Evolutionary conservation across 1,140 invertebrate species (phyloP).

Genomic region (Scaptomyza graminum): DNA sequence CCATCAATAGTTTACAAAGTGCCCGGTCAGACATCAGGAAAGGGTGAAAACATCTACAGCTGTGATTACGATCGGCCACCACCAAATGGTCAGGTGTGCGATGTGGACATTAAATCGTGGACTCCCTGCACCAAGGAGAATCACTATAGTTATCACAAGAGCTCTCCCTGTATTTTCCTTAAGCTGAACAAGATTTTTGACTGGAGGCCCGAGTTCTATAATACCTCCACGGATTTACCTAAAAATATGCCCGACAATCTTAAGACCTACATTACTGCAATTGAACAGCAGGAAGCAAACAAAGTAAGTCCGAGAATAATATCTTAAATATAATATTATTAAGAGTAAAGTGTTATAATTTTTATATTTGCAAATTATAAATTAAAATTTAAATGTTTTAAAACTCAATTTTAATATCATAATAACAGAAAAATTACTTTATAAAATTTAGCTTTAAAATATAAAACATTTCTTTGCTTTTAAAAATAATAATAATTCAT

Average conservation of each 20-base stretch:
- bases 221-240: conserved; percentile 86
- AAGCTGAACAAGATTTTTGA: conserved; percentile 93
- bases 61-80: conserved; percentile 87
- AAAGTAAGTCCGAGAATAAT: conserved; percentile 52
- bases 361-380: too few relatives aligned
- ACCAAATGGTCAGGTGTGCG: conserved; percentile 88
- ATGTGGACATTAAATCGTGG: conserved; percentile 88
- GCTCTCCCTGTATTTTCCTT: conserved; percentile 92
- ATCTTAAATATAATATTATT: too few relatives aligned
- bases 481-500: too few relatives aligned
- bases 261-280: conserved; percentile 76
- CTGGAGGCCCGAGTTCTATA: conserved; percentile 90
- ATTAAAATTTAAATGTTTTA: too few relatives aligned
- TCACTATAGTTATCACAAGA: conserved; percentile 90
- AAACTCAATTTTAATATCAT: too few relatives aligned
- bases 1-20: conserved; percentile 87
- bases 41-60: conserved; percentile 87
- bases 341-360: too few relatives aligned
- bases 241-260: conserved; percentile 88
- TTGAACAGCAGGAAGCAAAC: conserved; percentile 60
- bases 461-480: too few relatives aligned
- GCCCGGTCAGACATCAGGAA: conserved; percentile 87
- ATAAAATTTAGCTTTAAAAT: too few relatives aligned
- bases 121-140: conserved; percentile 88
- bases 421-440: too few relatives aligned